Evolutionary conservation across 2,888 invertebrate genomes (phyloP).

Genomic region (Xestia c-nigrum): DNA sequence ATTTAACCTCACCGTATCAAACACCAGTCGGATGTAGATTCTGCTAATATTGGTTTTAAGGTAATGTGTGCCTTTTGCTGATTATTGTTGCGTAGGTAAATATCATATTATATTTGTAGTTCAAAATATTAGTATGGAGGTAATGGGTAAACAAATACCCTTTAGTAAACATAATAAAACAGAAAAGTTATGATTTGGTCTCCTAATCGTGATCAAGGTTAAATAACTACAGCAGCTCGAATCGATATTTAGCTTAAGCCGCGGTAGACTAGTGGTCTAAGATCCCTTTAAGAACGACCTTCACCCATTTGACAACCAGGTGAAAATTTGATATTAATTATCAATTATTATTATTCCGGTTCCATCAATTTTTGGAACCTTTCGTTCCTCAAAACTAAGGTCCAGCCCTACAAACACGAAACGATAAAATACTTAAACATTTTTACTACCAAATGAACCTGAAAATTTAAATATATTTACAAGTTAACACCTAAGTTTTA

Average conservation of each 20-base stretch:
- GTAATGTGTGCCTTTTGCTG: slow-evolving; percentile 6
- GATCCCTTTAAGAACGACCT: no score
- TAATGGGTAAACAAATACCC: background rate
- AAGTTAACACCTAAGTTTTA: slow-evolving; percentile 31
- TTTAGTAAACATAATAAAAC: background rate
- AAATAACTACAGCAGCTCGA: no score
- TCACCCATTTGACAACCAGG: no score
- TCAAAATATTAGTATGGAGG: background rate
- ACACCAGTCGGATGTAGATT: background rate
- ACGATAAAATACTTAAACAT: background rate
- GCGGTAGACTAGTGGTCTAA: no score
- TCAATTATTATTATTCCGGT: no score
- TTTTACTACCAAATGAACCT: slow-evolving; percentile 8
- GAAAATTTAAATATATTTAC: slow-evolving; percentile 40
- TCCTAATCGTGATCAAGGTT: background rate
- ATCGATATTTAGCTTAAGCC: no score
- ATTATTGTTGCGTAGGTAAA: background rate
- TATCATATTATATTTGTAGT: background rate
- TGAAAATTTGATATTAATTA: no score
- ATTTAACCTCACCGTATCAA: slow-evolving; percentile 1
- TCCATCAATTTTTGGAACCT: background rate
- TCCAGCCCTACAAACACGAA: background rate
- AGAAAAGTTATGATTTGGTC: background rate
- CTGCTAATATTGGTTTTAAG: background rate
- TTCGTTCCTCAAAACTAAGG: background rate